These are phyloP conservation scores for Choreutis nemorana DNA, from an alignment of 2,888 invertebrate species.

Conservation along the genomic window DNA sequence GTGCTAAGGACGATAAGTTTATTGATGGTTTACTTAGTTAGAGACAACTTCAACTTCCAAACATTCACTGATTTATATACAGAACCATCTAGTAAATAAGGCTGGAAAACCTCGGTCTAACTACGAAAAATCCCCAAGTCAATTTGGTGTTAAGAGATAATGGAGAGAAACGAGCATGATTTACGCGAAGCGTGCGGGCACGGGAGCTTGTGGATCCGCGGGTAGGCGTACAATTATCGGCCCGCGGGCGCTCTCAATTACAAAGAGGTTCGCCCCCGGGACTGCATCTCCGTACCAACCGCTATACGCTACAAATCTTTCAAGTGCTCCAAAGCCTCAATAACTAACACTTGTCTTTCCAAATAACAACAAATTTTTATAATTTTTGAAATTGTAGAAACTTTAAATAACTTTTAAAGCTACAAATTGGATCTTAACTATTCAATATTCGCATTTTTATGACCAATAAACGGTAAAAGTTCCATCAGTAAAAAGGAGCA, in stretches of 20 bases:
- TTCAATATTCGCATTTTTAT: constrained; percentile 15
- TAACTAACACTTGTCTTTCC: constrained; percentile 41
- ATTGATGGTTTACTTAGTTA: too few relatives aligned
- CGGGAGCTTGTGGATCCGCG: constrained; percentile 28
- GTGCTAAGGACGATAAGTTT: too few relatives aligned
- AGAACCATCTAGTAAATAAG: not conserved
- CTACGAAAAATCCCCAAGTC: constrained; percentile 48
- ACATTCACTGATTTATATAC: too few relatives aligned
- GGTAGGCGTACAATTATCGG: constrained; percentile 56
- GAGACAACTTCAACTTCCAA: too few relatives aligned
- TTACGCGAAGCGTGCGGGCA: constrained; percentile 31
- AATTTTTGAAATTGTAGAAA: constrained; percentile 30
- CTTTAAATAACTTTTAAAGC: too few relatives aligned
- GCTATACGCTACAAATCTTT: constrained; percentile 51
- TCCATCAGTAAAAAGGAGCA: too few relatives aligned
- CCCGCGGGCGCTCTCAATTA: constrained; percentile 66
- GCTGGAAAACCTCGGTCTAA: constrained; percentile 16
- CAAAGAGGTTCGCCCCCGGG: constrained; percentile 61
- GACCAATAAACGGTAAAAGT: too few relatives aligned
- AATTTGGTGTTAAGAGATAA: constrained; percentile 62
- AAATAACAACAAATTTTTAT: constrained; percentile 20
- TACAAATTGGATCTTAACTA: constrained; percentile 1
- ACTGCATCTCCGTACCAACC: constrained; percentile 41
- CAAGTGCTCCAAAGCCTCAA: too few relatives aligned
- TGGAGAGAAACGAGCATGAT: constrained; percentile 65